Conservation (phyloP, 2,113 vertebrate genomes). For the Microtus montanus region DNA sequence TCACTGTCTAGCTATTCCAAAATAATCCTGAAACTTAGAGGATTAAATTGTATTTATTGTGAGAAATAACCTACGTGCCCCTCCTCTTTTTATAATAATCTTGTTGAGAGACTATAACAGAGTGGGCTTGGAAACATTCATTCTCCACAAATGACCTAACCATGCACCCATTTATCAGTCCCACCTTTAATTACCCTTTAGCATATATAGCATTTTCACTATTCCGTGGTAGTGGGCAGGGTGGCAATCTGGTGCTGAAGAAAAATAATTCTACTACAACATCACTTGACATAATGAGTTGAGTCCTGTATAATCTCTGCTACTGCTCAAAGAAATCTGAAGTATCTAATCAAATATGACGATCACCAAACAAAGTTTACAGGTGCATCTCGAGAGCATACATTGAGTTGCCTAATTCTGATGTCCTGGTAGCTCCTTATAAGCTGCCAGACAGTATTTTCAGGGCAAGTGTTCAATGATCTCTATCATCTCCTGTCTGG, state of each 20-base stretch:
- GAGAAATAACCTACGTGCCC: slow-evolving; percentile 49
- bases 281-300: background rate
- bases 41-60: slow-evolving; percentile 37
- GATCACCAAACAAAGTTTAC: background rate
- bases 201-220: background rate
- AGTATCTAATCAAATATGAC: background rate
- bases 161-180: background rate
- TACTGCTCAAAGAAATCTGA: slow-evolving; percentile 25
- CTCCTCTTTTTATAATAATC: slow-evolving; percentile 48
- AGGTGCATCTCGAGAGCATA: background rate
- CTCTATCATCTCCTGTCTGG: slow-evolving; percentile 11
- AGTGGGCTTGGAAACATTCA: slow-evolving; percentile 44
- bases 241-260: background rate
- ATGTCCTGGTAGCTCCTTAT: background rate
- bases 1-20: slow-evolving; percentile 51
- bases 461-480: slow-evolving; percentile 38
- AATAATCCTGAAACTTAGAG: slow-evolving; percentile 48
- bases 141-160: background rate
- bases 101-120: slow-evolving; percentile 31
- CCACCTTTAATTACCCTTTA: background rate
- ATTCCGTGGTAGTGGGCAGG: background rate
- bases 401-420: background rate
- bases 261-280: background rate
- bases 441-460: background rate
- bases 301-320: background rate